Base-by-base conservation (phyloP, 2,797 vertebrate species). In the Cyprinodon diabolis region DNA sequence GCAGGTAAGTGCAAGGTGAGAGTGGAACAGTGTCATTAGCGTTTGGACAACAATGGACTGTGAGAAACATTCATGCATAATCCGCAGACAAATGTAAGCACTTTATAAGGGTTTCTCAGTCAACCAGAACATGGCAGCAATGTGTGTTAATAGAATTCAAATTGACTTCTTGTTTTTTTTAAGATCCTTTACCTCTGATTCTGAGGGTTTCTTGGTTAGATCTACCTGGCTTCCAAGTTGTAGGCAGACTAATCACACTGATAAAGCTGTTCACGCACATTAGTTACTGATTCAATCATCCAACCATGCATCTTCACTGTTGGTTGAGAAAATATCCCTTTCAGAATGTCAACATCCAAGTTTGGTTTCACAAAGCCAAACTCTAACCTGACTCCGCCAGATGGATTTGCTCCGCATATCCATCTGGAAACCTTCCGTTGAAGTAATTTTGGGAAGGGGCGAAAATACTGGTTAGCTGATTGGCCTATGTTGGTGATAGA, bases 1-100 rank as follows among this genome's bases (percentile, higher is more conserved):
- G 76, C 86, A 55, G 71, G 4, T 71, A 7, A n/a, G 8, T n/a
- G 73, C n/a, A 3, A 60, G 48, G n/a, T 1, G 63, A 69, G 25
- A 63, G 35, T 63, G 5, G 65, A 4, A 48, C 1, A 37, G 60
- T n/a, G 37, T 55, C 47, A 30, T 15, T 14, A 47, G 47, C 30
- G 2, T 30, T 30, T 30, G 30, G 30, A 30, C 30, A 30, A 30
- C 3, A 25, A 23, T 47, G 43, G 6, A 8, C 21, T 47, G 40
- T 14, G 14, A 23, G 43, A 65, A n/a, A 11, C 21, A 14, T 13
- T 25, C 62, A 66, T 65, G 43, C 62, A 47, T 14, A 23, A 15
- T 65, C 62, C 14, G n/a, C 40, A 65, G 12, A 45, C 62, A 14
- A 15, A 47, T 14, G 21, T 45, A 21, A 65, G 21, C 14, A 65